Conservation (phyloP, 2,797 vertebrate species). For the Falco concolor region DNA sequence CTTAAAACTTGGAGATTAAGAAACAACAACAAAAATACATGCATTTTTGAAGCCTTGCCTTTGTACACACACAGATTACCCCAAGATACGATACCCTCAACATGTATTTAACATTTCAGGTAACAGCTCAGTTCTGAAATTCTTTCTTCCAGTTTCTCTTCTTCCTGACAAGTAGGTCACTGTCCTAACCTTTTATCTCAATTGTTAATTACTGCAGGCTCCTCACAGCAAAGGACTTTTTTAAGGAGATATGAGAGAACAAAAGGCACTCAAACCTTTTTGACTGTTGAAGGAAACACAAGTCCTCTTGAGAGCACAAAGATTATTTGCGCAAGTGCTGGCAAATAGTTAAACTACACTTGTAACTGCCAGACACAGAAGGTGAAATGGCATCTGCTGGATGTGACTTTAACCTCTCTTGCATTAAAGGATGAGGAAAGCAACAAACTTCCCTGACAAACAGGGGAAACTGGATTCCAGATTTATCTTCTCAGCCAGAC, state of each 20-base stretch:
- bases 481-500: neutral
- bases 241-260: neutral
- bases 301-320: neutral
- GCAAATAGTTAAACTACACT: neutral
- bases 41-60: neutral
- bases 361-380: neutral
- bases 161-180: neutral
- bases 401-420: slow-evolving; percentile 34
- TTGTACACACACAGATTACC: neutral
- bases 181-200: neutral
- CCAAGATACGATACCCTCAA: neutral
- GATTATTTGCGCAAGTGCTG: neutral
- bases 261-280: neutral
- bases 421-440: neutral
- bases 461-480: neutral
- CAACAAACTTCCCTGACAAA: neutral
- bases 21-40: neutral
- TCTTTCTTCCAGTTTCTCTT: neutral
- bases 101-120: neutral
- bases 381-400: neutral
- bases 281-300: neutral
- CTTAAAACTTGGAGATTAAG: no score
- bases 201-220: neutral
- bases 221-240: neutral
- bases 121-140: neutral